Evolutionary conservation across 1,140 invertebrate species (phyloP).

Genomic region (Hesperophylax magnus): DNA sequence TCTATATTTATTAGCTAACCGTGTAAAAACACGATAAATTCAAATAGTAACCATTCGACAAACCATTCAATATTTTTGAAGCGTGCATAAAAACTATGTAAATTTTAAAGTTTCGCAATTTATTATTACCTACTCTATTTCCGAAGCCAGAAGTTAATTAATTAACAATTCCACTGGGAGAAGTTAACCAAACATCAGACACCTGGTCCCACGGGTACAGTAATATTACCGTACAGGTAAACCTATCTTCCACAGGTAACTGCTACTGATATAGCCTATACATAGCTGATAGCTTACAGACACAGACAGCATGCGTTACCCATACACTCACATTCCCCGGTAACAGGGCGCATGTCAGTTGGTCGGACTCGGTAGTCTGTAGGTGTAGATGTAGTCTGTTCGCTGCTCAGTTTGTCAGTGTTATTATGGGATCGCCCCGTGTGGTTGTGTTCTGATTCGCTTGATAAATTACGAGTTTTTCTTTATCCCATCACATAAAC

Average conservation of each 20-base stretch:
- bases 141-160: too few species aligned
- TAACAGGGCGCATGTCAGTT: constrained; percentile 2
- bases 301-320: neutral
- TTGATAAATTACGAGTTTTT: neutral
- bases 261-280: too few species aligned
- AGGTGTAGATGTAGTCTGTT: neutral
- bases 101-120: too few species aligned
- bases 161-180: too few species aligned
- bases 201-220: neutral
- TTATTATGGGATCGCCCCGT: constrained; percentile 29
- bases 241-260: too few species aligned
- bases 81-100: too few species aligned
- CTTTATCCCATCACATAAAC: constrained; percentile 10
- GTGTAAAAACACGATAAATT: too few species aligned
- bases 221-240: too few species aligned
- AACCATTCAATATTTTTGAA: too few species aligned
- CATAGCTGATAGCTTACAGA: neutral
- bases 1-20: too few species aligned
- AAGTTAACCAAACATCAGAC: neutral
- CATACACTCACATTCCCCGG: neutral
- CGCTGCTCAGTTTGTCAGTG: constrained; percentile 4
- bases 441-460: neutral
- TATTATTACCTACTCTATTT: too few species aligned
- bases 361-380: neutral
- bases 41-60: too few species aligned